Evolutionary conservation across 1,140 invertebrate genomes (phyloP).

Genomic region (Bombus haemorrhoidalis): DNA sequence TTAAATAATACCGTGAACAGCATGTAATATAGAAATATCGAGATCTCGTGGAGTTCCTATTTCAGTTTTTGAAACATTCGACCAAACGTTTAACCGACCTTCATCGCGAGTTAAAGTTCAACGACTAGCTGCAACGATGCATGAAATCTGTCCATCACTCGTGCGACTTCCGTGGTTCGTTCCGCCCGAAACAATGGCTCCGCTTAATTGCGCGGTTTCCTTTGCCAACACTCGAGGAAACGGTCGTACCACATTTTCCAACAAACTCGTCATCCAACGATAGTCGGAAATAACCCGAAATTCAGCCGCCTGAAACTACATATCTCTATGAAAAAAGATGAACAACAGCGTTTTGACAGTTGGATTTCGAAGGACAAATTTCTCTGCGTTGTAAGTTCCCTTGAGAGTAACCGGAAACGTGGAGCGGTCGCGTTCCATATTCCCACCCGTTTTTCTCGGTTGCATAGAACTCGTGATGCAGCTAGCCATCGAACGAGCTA

Average conservation of each 20-base stretch:
- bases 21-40: background rate
- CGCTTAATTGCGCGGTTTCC: conserved; percentile 30
- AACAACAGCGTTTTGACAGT: background rate
- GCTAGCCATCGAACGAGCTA: conserved; percentile 30
- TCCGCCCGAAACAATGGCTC: conserved; percentile 17
- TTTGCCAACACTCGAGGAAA: conserved; percentile 8
- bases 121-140: background rate
- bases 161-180: conserved; percentile 14
- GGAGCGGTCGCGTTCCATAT: conserved; percentile 28
- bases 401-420: conserved; percentile 2
- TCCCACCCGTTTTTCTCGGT: background rate
- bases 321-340: background rate
- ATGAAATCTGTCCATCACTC: background rate
- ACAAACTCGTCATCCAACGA: background rate
- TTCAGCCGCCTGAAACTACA: background rate
- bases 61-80: background rate
- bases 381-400: background rate
- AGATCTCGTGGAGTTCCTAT: background rate
- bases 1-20: background rate
- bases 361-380: conserved; percentile 2
- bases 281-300: background rate
- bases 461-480: background rate
- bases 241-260: background rate
- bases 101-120: background rate
- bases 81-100: too few relatives aligned